Conservation (phyloP, 2,113 vertebrate species). For the Chaetura pelagica region DNA sequence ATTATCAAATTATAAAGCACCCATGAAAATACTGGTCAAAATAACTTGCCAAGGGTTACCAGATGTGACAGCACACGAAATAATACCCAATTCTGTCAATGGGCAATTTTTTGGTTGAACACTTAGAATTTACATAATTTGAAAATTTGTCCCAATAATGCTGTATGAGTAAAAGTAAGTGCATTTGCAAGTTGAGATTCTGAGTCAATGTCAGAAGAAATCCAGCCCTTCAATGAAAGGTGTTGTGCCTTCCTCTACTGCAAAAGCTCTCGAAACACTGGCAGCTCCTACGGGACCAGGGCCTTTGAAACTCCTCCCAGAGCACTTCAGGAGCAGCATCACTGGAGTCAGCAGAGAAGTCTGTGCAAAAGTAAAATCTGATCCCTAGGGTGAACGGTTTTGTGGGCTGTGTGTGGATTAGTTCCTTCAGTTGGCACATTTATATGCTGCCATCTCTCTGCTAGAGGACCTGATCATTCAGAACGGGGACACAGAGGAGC, state of each 20-base stretch:
- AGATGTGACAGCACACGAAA: neutral
- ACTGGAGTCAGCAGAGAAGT: neutral
- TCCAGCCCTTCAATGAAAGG: neutral
- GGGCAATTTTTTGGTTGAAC: neutral
- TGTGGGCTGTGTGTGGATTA: neutral
- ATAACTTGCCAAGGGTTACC: neutral
- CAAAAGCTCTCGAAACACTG: neutral
- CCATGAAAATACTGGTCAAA: neutral
- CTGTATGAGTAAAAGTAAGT: neutral
- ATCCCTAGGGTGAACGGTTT: neutral
- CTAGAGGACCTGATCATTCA: neutral
- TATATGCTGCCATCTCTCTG: neutral
- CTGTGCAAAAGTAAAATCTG: neutral
- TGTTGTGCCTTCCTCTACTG: neutral
- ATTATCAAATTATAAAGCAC: neutral
- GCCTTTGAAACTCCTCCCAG: neutral
- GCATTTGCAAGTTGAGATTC: neutral
- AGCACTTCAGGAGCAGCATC: neutral
- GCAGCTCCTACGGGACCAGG: rapidly evolving
- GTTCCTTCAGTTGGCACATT: neutral
- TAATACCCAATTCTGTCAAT: neutral
- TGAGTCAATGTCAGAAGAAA: neutral
- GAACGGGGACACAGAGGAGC: neutral
- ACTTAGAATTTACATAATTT: neutral
- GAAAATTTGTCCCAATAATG: neutral